Percentiles rank a stretch among this genome's conserved stretches.
These are phyloP conservation scores for Drosophila lowei DNA, from an alignment of 1,140 invertebrate genomes.

Conservation along the genomic window DNA sequence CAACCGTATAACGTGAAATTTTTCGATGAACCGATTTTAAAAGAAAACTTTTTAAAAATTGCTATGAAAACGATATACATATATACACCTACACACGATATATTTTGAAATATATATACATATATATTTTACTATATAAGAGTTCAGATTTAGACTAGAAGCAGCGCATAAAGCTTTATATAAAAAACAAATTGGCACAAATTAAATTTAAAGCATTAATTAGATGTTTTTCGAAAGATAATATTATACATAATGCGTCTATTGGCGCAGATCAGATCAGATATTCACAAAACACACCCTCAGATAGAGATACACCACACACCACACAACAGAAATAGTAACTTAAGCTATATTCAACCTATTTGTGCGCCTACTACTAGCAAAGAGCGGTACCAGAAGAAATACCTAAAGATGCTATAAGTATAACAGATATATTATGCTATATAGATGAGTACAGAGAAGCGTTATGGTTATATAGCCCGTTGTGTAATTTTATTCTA, in stretches of 20 bases:
- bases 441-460: slow-evolving; percentile 34
- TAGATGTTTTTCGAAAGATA: slow-evolving; percentile 34
- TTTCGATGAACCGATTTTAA: slow-evolving; percentile 67
- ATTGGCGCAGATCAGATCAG: slow-evolving; percentile 17
- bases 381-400: slow-evolving; percentile 14
- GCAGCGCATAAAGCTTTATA: slow-evolving; percentile 65
- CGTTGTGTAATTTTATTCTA: slow-evolving; percentile 55
- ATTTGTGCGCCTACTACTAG: slow-evolving; percentile 56
- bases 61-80: slow-evolving; percentile 31
- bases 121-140: slow-evolving; percentile 66
- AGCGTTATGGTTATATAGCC: slow-evolving; percentile 56
- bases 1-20: slow-evolving; percentile 54
- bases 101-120: slow-evolving; percentile 26
- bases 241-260: slow-evolving; percentile 26
- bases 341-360: slow-evolving; percentile 22
- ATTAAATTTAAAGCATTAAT: slow-evolving; percentile 38
- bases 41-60: slow-evolving; percentile 45
- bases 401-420: slow-evolving; percentile 70
- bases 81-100: slow-evolving; percentile 31
- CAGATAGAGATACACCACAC: slow-evolving; percentile 10
- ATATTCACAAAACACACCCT: too few species aligned
- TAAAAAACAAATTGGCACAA: slow-evolving; percentile 44
- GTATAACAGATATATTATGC: slow-evolving; percentile 37
- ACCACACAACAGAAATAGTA: neutral
- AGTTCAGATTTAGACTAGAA: slow-evolving; percentile 38